phyloP scores from a whole-genome alignment of 1,140 invertebrate genomes.

The Diuraphis noxia region DNA sequence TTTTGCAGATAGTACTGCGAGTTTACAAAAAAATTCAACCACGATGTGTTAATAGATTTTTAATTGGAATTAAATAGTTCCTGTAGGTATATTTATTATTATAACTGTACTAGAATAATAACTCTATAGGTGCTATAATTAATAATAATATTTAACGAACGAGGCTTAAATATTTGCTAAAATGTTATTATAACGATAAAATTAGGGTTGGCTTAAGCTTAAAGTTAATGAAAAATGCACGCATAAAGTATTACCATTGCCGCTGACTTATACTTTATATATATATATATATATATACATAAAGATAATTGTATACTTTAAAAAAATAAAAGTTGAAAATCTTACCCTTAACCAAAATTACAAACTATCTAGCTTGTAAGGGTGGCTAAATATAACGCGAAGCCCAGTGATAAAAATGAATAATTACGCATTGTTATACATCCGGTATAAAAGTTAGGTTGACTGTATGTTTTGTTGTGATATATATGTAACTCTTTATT shows the following conservation, averaged over 20 bases:
- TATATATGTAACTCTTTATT: slow-evolving; percentile 3
- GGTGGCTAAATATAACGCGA: not conserved
- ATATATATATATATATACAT: not conserved
- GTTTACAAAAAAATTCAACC: not conserved
- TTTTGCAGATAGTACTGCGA: not conserved
- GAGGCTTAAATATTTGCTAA: not conserved
- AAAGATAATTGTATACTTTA: not conserved
- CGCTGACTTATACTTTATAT: not conserved
- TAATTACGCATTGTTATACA: slow-evolving; percentile 36
- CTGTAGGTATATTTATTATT: not conserved
- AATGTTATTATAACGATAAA: not conserved
- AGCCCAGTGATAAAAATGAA: slow-evolving; percentile 36
- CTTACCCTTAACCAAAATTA: slow-evolving; percentile 21
- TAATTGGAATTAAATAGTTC: not conserved
- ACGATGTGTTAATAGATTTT: not conserved
- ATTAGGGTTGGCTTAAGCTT: not conserved
- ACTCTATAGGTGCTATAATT: not conserved
- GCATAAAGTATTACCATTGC: not conserved
- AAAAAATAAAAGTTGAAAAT: not conserved
- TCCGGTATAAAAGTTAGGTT: slow-evolving; percentile 9
- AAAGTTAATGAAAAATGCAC: not conserved
- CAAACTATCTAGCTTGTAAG: not conserved
- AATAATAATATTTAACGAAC: not conserved
- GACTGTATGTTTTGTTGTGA: not conserved
- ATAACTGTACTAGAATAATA: not conserved